Evolutionary conservation across 2,797 vertebrate species (phyloP).

Genomic region (Saxicola maurus): DNA sequence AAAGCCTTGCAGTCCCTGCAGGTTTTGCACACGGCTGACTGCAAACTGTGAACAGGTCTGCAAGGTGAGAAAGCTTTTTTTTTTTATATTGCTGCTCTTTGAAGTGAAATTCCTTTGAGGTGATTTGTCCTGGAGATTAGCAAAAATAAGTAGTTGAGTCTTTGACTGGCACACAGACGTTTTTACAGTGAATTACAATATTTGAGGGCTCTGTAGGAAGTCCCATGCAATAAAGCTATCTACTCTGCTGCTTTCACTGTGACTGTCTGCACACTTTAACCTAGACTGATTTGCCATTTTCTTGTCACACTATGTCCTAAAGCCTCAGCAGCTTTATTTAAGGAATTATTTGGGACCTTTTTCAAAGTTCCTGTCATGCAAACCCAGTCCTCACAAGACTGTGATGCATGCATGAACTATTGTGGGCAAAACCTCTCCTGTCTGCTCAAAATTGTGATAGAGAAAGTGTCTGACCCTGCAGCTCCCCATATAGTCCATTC

Average conservation of each 20-base stretch:
- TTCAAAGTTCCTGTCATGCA: background rate
- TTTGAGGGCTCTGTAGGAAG: background rate
- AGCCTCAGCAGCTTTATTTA: background rate
- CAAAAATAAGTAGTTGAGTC: background rate
- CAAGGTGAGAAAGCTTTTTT: background rate
- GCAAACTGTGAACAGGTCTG: background rate
- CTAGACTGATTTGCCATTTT: background rate
- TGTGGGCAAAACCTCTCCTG: accelerated
- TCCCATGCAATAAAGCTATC: background rate
- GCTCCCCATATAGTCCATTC: background rate
- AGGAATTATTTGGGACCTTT: background rate
- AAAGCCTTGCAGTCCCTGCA: background rate
- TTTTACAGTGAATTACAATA: background rate
- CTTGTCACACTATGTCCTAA: background rate
- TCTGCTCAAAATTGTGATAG: background rate
- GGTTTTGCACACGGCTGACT: background rate
- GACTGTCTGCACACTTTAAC: background rate
- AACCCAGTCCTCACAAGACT: background rate
- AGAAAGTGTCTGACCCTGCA: background rate
- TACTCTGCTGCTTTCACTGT: background rate
- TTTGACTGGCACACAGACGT: background rate
- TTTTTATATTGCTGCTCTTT: slow-evolving; percentile 7
- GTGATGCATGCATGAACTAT: background rate
- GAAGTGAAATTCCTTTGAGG: slow-evolving; percentile 31
- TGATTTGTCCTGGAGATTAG: slow-evolving; percentile 23